phyloP scores from a whole-genome alignment of 1,140 invertebrate species.

The Drosophila trapezifrons region DNA sequence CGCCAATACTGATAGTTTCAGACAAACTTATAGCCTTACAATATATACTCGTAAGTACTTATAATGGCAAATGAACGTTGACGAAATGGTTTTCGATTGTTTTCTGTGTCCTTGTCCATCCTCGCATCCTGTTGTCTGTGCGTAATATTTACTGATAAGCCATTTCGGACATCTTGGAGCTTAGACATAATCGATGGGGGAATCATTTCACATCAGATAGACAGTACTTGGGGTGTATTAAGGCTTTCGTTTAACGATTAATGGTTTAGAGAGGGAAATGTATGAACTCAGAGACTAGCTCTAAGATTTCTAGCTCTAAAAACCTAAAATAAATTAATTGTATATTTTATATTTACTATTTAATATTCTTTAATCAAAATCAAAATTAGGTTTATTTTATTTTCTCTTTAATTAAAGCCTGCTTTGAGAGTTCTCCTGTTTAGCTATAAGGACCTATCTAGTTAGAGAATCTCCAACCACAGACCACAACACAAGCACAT shows the following conservation, averaged over 20 bases:
- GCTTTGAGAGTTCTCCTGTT: not conserved
- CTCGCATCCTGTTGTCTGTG: slow-evolving; percentile 12
- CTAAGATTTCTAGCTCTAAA: not conserved
- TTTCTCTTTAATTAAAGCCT: not conserved
- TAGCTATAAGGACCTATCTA: not conserved
- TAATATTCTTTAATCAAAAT: too few relatives aligned
- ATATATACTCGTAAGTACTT: slow-evolving; percentile 43
- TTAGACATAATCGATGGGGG: slow-evolving; percentile 43
- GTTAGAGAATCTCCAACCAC: not conserved
- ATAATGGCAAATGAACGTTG: slow-evolving; percentile 46
- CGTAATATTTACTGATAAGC: slow-evolving; percentile 36
- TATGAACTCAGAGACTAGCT: not conserved
- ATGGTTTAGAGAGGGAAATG: not conserved
- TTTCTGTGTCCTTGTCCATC: slow-evolving; percentile 15
- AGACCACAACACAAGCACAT: slow-evolving; percentile 8
- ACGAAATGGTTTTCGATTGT: slow-evolving; percentile 44
- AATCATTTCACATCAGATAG: slow-evolving; percentile 23
- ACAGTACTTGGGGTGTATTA: slow-evolving; percentile 15
- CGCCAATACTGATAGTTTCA: slow-evolving; percentile 46
- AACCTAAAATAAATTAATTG: not conserved
- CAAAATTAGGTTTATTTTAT: not conserved
- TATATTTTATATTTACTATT: too few relatives aligned
- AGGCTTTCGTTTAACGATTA: slow-evolving; percentile 31
- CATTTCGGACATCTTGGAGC: slow-evolving; percentile 29
- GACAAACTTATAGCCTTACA: slow-evolving; percentile 26